These are phyloP conservation scores for Penelope pileata DNA, from an alignment of 2,113 vertebrate genomes.

Conservation along the genomic window DNA sequence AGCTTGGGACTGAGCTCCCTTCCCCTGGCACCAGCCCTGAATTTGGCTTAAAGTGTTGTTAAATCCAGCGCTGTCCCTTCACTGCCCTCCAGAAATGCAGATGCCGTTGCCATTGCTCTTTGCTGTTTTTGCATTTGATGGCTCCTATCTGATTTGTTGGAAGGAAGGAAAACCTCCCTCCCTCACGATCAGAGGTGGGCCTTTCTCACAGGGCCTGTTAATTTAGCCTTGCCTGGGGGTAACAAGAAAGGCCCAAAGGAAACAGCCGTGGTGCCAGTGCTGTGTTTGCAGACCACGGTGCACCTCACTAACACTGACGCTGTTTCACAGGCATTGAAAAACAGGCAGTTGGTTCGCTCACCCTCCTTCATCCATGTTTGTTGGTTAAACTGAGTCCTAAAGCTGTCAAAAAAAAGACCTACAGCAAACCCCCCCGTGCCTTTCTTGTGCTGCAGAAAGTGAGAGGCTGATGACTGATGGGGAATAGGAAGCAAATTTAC, in stretches of 20 bases:
- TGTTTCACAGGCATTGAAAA: neutral
- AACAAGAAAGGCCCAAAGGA: neutral
- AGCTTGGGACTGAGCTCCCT: neutral
- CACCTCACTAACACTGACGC: rapidly evolving
- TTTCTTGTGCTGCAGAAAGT: neutral
- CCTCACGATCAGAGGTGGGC: rapidly evolving
- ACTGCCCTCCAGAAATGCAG: neutral
- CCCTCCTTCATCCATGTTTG: neutral
- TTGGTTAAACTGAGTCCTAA: neutral
- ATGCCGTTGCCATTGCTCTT: neutral
- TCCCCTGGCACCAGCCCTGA: neutral
- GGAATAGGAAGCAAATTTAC: neutral
- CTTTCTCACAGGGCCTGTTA: neutral
- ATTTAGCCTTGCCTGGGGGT: neutral
- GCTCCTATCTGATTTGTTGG: neutral
- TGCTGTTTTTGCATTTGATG: neutral
- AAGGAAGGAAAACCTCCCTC: neutral
- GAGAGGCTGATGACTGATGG: neutral
- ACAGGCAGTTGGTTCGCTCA: rapidly evolving
- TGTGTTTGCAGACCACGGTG: neutral
- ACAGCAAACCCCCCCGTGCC: neutral
- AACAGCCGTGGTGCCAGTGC: rapidly evolving
- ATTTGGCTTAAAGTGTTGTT: neutral
- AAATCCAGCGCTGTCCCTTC: rapidly evolving
- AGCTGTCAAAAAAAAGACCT: neutral